These are phyloP conservation scores for Hippocampus zosterae DNA, from an alignment of 2,113 vertebrate species.

Conservation along the genomic window DNA sequence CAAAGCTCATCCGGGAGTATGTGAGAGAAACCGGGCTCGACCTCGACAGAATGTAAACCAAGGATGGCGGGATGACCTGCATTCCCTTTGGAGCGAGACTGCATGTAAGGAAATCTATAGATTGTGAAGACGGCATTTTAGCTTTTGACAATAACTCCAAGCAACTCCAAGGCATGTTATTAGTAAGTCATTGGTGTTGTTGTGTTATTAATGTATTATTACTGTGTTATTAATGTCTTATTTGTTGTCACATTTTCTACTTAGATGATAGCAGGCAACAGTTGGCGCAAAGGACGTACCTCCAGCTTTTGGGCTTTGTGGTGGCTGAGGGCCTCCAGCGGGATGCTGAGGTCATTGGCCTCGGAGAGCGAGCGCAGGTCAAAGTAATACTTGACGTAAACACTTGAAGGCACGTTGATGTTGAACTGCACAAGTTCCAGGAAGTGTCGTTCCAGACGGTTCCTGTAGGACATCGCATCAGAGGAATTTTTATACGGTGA, in stretches of 20 bases:
- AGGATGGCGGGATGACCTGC: too few relatives aligned
- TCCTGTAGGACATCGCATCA: background rate
- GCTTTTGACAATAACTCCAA: too few relatives aligned
- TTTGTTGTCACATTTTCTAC: background rate
- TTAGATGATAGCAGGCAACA: background rate
- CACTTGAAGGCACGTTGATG: slow-evolving; percentile 9
- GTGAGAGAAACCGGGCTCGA: too few relatives aligned
- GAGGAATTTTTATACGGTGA: too few relatives aligned
- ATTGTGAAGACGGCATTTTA: too few relatives aligned
- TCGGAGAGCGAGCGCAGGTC: slow-evolving; percentile 11
- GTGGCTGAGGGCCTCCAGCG: slow-evolving; percentile 9
- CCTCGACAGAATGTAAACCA: too few relatives aligned
- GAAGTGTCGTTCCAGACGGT: slow-evolving; percentile 11
- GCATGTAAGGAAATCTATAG: too few relatives aligned
- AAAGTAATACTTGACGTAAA: slow-evolving; percentile 17
- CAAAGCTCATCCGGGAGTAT: too few relatives aligned
- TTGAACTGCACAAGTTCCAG: slow-evolving; percentile 15
- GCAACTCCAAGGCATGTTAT: background rate
- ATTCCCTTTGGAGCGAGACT: too few relatives aligned
- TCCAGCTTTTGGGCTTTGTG: slow-evolving; percentile 10
- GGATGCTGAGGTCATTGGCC: slow-evolving; percentile 13
- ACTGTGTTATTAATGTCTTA: background rate
- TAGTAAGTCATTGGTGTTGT: background rate
- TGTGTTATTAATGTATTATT: background rate
- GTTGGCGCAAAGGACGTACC: background rate